Base-by-base conservation (phyloP, 2,797 vertebrate species). In the Martes flavigula region DNA sequence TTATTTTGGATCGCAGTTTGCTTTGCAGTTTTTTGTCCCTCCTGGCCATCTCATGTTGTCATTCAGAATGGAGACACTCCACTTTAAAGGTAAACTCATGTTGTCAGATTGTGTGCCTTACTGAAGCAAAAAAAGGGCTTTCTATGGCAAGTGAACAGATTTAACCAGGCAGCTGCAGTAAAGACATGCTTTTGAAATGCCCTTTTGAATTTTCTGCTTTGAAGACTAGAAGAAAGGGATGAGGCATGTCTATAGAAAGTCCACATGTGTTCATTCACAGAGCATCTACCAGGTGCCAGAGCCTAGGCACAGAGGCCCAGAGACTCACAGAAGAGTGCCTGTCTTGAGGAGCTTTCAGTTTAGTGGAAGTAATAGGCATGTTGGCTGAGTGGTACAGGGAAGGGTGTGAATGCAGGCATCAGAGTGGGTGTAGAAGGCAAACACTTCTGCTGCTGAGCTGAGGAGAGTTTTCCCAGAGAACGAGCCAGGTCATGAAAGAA, bases 191-290 rank as follows among this genome's bases (percentile, higher is more conserved):
- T 97, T 96, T 94, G 78, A 94, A 93, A 86, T 93, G 89, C 68
- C 68, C n/a, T 93, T 94, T 83, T 86, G 89, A 95, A 86, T 96
- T 94, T 92, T 95, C 83, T 83, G 62, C 83, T 96, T 96, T 97
- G 81, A 88, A 96, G 93, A 73, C 43, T 54, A 87, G 79, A 64
- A 81, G 77, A 89, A 97, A 77, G 12, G 17, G 48, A 54, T 48
- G 68, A 82, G 10, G 14, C 9, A 11, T 66, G 15, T 89, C 25
- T 75, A 3, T 75, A 3, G 43, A 87, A 73, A 90, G n/a, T 60
- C 75, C 30, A 75, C 35, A 38, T 93, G 27, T 68, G 82, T 92
- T 94, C 68, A 75, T n/a, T 96, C 73, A 75, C 38, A n/a, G 43
- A 62, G 14, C 17, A 60, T 86, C 40, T 60, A n/a, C 15, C 32